A percentile compares a stretch with the other conserved stretches of the same genome.
These are phyloP conservation scores for Nymphalis io DNA, from an alignment of 1,140 invertebrate species.

Conservation along the genomic window DNA sequence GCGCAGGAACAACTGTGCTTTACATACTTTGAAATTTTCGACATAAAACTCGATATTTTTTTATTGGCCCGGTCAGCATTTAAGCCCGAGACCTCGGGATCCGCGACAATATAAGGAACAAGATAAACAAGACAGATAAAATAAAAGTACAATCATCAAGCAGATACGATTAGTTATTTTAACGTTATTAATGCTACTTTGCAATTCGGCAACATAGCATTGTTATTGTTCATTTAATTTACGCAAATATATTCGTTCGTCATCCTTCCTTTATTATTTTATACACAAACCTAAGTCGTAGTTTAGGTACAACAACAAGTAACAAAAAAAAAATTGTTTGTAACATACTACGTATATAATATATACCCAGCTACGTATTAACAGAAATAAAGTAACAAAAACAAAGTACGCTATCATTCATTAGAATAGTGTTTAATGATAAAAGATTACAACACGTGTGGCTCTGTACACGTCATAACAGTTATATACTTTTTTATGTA, in stretches of 20 bases:
- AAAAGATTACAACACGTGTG: too few relatives aligned
- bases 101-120: too few relatives aligned
- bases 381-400: not conserved
- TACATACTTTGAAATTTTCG: too few relatives aligned
- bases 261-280: not conserved
- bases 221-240: not conserved
- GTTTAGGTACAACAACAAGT: not conserved
- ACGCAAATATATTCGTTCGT: conserved; percentile 1
- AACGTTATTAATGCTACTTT: not conserved
- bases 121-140: too few relatives aligned
- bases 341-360: not conserved
- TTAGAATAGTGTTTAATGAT: not conserved
- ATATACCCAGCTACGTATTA: conserved; percentile 1
- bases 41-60: too few relatives aligned
- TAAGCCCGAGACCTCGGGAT: too few relatives aligned
- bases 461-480: too few relatives aligned
- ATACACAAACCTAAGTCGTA: not conserved
- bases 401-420: not conserved
- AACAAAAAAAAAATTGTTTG: not conserved
- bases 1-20: too few relatives aligned
- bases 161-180: not conserved
- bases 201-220: not conserved
- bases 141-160: too few relatives aligned
- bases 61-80: too few relatives aligned
- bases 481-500: too few relatives aligned